phyloP scores from a whole-genome alignment of 2,797 vertebrate species.

The Rhadinocentrus ornatus region DNA sequence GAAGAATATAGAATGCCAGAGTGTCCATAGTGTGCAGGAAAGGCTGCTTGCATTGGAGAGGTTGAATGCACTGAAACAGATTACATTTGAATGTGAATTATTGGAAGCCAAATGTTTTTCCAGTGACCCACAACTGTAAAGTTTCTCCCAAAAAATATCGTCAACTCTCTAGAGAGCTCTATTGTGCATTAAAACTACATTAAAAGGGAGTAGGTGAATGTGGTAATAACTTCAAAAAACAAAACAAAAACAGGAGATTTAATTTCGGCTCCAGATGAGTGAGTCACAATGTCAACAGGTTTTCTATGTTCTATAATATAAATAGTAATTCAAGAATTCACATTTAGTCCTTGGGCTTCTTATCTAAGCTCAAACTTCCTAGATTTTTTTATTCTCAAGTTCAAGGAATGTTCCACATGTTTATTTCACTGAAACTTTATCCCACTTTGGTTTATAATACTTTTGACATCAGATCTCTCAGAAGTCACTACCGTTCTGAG shows the following conservation, averaged over 20 bases:
- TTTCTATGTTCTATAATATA: slow-evolving; percentile 20
- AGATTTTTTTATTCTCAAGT: neutral
- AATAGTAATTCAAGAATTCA: neutral
- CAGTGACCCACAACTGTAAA: neutral
- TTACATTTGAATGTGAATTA: slow-evolving; percentile 29
- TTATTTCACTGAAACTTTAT: too few species aligned
- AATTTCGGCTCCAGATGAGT: slow-evolving; percentile 3
- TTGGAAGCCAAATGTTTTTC: slow-evolving; percentile 22
- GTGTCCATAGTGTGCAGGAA: slow-evolving; percentile 24
- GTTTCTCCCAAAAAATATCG: neutral
- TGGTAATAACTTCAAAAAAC: slow-evolving; percentile 37
- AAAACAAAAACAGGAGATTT: slow-evolving; percentile 28
- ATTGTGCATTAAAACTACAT: slow-evolving; percentile 35
- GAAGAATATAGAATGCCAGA: neutral
- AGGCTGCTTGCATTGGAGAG: neutral
- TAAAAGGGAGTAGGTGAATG: slow-evolving; percentile 28
- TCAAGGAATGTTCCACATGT: neutral
- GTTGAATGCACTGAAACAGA: slow-evolving; percentile 15
- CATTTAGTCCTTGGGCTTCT: neutral
- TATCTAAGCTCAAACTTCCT: slow-evolving; percentile 3
- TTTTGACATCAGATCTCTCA: too few species aligned
- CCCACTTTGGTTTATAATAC: too few species aligned
- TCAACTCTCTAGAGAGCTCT: slow-evolving; percentile 7
- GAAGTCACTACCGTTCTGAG: too few species aligned
- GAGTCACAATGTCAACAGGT: neutral